Evolutionary conservation across 2,888 invertebrate genomes (phyloP).

Genomic region (Chymomyza procnemis): DNA sequence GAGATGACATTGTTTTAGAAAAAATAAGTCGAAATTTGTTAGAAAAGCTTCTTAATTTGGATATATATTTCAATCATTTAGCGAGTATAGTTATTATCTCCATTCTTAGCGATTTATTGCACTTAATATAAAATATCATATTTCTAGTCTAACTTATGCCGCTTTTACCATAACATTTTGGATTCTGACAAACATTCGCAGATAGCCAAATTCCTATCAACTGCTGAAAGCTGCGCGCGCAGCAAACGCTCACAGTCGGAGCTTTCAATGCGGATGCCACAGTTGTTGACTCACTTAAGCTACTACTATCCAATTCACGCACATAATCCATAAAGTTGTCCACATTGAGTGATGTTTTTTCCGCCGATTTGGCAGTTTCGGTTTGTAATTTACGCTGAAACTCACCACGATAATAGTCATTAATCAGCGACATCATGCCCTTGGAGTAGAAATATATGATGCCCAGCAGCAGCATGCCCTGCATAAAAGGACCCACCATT

Average conservation of each 20-base stretch:
- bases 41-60: too few species aligned
- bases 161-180: slow-evolving; percentile 23
- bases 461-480: slow-evolving; percentile 83
- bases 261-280: background rate
- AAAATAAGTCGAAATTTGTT: too few species aligned
- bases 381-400: slow-evolving; percentile 80
- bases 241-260: background rate
- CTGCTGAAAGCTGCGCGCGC: slow-evolving; percentile 36
- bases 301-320: slow-evolving; percentile 45
- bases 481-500: slow-evolving; percentile 84
- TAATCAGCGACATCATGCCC: slow-evolving; percentile 85
- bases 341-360: slow-evolving; percentile 43
- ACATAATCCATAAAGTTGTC: slow-evolving; percentile 69
- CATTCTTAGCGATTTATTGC: too few species aligned
- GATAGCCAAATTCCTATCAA: slow-evolving; percentile 34
- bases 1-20: too few species aligned
- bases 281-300: background rate
- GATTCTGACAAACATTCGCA: background rate
- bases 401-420: slow-evolving; percentile 86
- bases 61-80: too few species aligned
- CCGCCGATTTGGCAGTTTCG: slow-evolving; percentile 14
- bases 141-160: slow-evolving; percentile 39
- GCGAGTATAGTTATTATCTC: too few species aligned
- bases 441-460: slow-evolving; percentile 86
- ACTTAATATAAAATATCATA: background rate